Evolutionary conservation across 2,888 invertebrate species (phyloP).

Genomic region (Meandrusa payeni): DNA sequence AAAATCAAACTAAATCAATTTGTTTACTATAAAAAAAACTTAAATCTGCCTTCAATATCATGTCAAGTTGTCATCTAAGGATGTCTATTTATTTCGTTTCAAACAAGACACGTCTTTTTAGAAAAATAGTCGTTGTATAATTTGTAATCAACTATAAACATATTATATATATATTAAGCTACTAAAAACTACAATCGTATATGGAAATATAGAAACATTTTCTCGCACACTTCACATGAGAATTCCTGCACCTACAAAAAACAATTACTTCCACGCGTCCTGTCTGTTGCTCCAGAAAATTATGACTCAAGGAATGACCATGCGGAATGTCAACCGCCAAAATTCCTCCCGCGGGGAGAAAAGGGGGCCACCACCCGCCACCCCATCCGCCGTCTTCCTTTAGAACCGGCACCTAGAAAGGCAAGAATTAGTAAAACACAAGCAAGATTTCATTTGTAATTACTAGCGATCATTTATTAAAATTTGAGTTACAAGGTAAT

Average conservation of each 20-base stretch:
- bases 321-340: constrained; percentile 65
- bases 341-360: constrained; percentile 44
- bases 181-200: no score
- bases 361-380: constrained; percentile 30
- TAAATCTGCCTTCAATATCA: no score
- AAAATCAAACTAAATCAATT: no score
- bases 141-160: no score
- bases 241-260: constrained; percentile 40
- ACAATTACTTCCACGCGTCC: constrained; percentile 53
- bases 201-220: no score
- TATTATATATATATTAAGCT: no score
- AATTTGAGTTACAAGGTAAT: no score
- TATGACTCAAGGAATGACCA: constrained; percentile 75
- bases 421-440: constrained; percentile 59
- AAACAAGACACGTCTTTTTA: no score
- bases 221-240: constrained; percentile 23
- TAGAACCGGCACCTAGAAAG: constrained; percentile 39
- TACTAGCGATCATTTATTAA: neutral
- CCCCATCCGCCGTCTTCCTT: constrained; percentile 28
- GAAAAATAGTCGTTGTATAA: no score
- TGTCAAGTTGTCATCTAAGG: no score
- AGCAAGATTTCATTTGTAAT: constrained; percentile 36
- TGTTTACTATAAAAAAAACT: no score
- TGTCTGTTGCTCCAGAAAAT: constrained; percentile 46
- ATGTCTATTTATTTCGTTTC: no score